phyloP scores from a whole-genome alignment of 30 jellyfish, hydroid and myxozoan genomes.

The Aurelia sp. region DNA sequence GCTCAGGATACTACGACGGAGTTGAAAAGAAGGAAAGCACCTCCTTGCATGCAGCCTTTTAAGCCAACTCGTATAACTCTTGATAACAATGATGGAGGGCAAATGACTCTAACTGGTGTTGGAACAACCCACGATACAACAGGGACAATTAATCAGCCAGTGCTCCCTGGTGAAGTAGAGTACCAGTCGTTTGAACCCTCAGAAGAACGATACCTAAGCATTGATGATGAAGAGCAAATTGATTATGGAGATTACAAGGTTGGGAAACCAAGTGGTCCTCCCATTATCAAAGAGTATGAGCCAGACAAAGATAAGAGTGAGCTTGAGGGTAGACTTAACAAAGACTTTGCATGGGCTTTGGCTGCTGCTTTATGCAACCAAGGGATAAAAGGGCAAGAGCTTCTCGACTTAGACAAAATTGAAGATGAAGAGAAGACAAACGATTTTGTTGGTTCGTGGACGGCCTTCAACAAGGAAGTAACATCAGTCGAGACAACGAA shows the following conservation, averaged over 20 bases:
- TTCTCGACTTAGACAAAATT: slow-evolving; percentile 40
- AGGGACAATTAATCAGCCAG: slow-evolving; percentile 62
- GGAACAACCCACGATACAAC: slow-evolving; percentile 67
- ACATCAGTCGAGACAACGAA: slow-evolving; percentile 64
- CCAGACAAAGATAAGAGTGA: slow-evolving; percentile 62
- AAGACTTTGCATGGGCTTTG: slow-evolving; percentile 65
- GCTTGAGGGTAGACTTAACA: slow-evolving; percentile 66
- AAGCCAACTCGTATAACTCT: slow-evolving; percentile 55
- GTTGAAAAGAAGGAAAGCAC: slow-evolving; percentile 50
- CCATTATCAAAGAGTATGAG: slow-evolving; percentile 33
- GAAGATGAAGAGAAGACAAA: slow-evolving; percentile 40
- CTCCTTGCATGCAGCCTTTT: slow-evolving; percentile 65
- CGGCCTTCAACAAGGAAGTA: slow-evolving; percentile 59
- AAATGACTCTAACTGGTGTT: slow-evolving; percentile 65
- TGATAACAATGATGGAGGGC: slow-evolving; percentile 65
- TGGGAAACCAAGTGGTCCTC: slow-evolving; percentile 52
- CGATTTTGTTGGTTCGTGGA: slow-evolving; percentile 53
- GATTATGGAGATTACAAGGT: slow-evolving; percentile 54
- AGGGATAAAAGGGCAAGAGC: slow-evolving; percentile 32
- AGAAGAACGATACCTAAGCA: slow-evolving; percentile 38
- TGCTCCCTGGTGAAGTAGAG: slow-evolving; percentile 49
- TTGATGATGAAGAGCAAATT: slow-evolving; percentile 57
- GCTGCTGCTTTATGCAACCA: slow-evolving; percentile 58
- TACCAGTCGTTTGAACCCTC: slow-evolving; percentile 61
- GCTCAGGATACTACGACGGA: slow-evolving; percentile 53